Evolutionary conservation across 2,113 vertebrate genomes (phyloP), one percentile per base, ranked within the genome.

Genomic region (Brachypodius melanocephalos): DNA sequence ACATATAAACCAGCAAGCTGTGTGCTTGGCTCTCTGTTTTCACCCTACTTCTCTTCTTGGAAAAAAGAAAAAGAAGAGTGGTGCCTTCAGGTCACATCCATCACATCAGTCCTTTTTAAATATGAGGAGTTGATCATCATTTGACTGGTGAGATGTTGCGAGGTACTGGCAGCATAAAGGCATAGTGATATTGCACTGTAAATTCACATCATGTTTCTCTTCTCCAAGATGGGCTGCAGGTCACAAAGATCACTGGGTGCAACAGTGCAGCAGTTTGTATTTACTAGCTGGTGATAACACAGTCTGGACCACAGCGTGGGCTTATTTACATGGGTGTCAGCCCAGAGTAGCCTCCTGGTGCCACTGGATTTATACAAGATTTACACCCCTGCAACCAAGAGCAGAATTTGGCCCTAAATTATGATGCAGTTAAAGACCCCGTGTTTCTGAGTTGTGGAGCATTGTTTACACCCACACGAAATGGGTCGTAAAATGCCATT

Each of bases 381-480:
- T 90, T 92, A 86, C 73, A 82, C 16, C 20, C 25, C 40, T 71
- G 48, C 46, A 74, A 52, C 28, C 51, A 88, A 65, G 55, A 74
- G 55, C 58, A 83, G 93, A 76, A 94, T 91, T 80, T 72, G 51
- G 48, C 63, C 73, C 77, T 91, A 69, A 92, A 94, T 91, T 91
- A 68, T n/a, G 59, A 58, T 69, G 72, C 49, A 78, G 68, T 83
- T 94, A 95, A 93, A 90, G n/a, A 88, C 29, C 42, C n/a, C 2
- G 1, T 58, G 61, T 84, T 85, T 88, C 84, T 46, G 71, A 85
- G 34, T 36, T 69, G 54, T 1, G 2, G 73, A 58, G 69, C 81
- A 68, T 79, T 94, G 68, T 96, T 95, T 95, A 95, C 69, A 87
- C 63, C 83, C 74, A 52, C 88, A 72, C 16, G 45, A 95, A 95